These are phyloP conservation scores for Microdon myrmicae DNA, from an alignment of 2,888 invertebrate genomes.

Conservation along the genomic window DNA sequence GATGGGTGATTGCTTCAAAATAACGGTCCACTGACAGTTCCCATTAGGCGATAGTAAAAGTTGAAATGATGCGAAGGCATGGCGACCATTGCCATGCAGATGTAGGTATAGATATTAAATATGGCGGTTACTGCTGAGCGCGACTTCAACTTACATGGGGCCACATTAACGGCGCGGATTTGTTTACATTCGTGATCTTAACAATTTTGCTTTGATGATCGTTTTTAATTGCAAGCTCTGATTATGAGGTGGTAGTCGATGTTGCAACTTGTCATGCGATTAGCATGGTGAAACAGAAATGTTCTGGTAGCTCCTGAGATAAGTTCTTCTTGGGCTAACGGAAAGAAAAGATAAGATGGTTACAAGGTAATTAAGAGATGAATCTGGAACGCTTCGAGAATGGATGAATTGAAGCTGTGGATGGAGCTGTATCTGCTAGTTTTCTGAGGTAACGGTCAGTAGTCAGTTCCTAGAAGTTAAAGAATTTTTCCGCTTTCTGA, in stretches of 20 bases:
- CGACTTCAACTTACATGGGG: background rate
- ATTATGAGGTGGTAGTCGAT: constrained; percentile 30
- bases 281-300: too few relatives aligned
- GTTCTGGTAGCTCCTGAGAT: too few relatives aligned
- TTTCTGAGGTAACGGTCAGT: too few relatives aligned
- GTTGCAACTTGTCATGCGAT: constrained; percentile 38
- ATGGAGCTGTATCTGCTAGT: too few relatives aligned
- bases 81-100: constrained; percentile 18
- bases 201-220: constrained; percentile 49
- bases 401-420: too few relatives aligned
- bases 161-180: constrained; percentile 13
- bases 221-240: constrained; percentile 46
- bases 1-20: constrained; percentile 30
- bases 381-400: too few relatives aligned
- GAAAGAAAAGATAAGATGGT: too few relatives aligned
- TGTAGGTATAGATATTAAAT: constrained; percentile 43
- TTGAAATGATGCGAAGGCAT: constrained; percentile 32
- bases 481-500: too few relatives aligned
- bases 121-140: constrained; percentile 16
- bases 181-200: constrained; percentile 50
- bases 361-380: too few relatives aligned
- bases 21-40: constrained; percentile 41
- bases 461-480: too few relatives aligned
- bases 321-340: too few relatives aligned
- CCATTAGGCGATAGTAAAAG: constrained; percentile 47